Evolutionary conservation across 2,888 invertebrate species (phyloP).

Genomic region (Trisateles emortualis): DNA sequence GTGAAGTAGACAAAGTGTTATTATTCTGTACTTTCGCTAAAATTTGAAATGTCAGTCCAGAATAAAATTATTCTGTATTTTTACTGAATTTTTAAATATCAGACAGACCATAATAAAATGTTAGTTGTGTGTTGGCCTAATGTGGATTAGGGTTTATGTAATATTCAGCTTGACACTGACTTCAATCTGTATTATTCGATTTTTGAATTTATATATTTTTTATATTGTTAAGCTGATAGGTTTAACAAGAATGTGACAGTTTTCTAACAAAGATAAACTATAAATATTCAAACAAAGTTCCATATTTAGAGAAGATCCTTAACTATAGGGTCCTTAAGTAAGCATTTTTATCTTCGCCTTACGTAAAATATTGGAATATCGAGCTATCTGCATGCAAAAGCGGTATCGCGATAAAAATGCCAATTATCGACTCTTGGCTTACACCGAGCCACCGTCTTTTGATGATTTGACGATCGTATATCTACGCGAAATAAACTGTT

Average conservation of each 20-base stretch:
- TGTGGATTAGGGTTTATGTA: too few relatives aligned
- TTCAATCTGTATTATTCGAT: too few relatives aligned
- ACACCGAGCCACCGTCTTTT: background rate
- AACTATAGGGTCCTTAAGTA: background rate
- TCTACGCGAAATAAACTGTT: background rate
- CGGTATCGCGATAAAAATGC: constrained; percentile 11
- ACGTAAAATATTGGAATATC: constrained; percentile 7
- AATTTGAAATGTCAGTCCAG: too few relatives aligned
- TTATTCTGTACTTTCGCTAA: too few relatives aligned
- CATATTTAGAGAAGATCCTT: background rate
- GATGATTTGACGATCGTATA: constrained; percentile 2
- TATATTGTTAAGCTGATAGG: too few relatives aligned
- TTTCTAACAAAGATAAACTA: background rate
- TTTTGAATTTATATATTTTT: too few relatives aligned
- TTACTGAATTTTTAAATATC: too few relatives aligned
- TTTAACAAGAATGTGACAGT: too few relatives aligned
- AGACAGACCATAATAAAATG: too few relatives aligned
- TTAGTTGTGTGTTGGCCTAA: too few relatives aligned
- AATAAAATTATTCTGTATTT: too few relatives aligned
- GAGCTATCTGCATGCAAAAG: constrained; percentile 9
- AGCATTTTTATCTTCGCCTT: constrained; percentile 2
- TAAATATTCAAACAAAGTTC: background rate
- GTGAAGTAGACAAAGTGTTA: background rate
- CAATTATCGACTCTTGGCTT: constrained; percentile 5
- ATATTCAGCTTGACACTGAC: too few relatives aligned